Evolutionary conservation across 2,113 vertebrate genomes (phyloP).

Genomic region (Cyprinus carpio): DNA sequence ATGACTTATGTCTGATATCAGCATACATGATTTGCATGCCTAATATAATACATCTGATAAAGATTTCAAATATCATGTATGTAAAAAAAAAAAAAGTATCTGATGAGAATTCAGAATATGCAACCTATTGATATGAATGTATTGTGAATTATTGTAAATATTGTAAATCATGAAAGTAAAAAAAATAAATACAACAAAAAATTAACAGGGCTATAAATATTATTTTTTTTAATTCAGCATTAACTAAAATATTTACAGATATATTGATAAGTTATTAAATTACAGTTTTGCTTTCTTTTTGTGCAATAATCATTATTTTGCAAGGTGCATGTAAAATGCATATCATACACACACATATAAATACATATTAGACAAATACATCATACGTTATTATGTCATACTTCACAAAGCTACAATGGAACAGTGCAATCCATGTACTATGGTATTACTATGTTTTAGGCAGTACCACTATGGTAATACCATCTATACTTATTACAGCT

Average conservation of each 20-base stretch:
- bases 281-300: no score
- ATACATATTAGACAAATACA: no score
- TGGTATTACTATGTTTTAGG: no score
- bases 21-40: neutral
- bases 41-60: neutral
- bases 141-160: neutral
- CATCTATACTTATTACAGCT: no score
- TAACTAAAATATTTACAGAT: neutral
- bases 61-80: neutral
- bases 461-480: no score
- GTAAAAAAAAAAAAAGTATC: no score
- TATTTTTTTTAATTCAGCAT: no score
- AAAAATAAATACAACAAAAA: neutral
- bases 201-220: neutral
- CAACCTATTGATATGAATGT: no score
- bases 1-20: neutral
- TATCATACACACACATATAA: no score
- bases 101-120: no score
- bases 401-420: neutral
- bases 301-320: no score
- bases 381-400: neutral
- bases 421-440: neutral
- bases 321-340: no score
- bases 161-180: neutral
- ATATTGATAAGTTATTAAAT: neutral